A percentile compares a stretch with the other conserved stretches of the same genome.
These are phyloP conservation scores for Onthophagus sagittarius DNA, from an alignment of 2,888 invertebrate species.

Conservation along the genomic window DNA sequence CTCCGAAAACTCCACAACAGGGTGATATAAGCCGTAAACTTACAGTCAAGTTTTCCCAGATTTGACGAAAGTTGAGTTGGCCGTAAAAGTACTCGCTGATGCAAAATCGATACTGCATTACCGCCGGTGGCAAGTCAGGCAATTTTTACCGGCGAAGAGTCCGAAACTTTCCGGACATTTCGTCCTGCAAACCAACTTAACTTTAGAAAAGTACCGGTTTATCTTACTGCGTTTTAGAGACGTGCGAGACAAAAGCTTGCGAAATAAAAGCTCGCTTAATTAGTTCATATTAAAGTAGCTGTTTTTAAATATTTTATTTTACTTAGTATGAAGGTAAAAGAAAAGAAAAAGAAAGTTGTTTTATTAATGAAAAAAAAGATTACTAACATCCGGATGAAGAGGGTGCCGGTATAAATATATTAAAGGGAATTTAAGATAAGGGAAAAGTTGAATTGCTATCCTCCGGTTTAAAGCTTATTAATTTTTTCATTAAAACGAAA, in stretches of 20 bases:
- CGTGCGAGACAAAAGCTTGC: not conserved
- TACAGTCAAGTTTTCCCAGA: not conserved
- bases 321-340: too few species aligned
- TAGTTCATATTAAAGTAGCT: not conserved
- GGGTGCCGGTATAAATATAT: too few species aligned
- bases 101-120: constrained; percentile 4
- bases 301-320: too few species aligned
- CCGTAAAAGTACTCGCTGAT: constrained; percentile 4
- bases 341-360: too few species aligned
- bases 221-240: not conserved
- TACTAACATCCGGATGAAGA: too few species aligned
- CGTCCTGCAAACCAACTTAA: not conserved
- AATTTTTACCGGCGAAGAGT: not conserved
- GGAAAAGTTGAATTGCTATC: too few species aligned
- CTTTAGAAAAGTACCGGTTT: not conserved
- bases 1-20: not conserved
- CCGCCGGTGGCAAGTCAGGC: not conserved
- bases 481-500: too few species aligned
- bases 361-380: too few species aligned
- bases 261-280: not conserved
- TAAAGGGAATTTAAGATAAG: too few species aligned
- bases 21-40: not conserved
- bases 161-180: not conserved
- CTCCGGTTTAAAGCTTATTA: too few species aligned
- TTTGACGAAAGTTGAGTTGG: constrained; percentile 1